Percentiles rank a stretch among this genome's conserved stretches.
Evolutionary conservation across 2,888 invertebrate genomes (phyloP).

Genomic region (Trichopoda pennipes): DNA sequence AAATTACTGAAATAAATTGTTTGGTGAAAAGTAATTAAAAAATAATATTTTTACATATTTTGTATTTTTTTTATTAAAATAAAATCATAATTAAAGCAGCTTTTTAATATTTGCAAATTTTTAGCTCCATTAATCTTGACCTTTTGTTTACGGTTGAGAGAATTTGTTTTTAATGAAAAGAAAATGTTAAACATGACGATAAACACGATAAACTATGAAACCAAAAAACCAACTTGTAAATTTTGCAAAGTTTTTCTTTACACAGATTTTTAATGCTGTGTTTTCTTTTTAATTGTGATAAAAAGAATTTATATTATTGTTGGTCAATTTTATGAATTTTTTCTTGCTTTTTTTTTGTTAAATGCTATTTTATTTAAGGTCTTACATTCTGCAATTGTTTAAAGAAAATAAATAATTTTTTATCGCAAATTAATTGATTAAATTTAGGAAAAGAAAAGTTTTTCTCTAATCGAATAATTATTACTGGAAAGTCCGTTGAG

Average conservation of each 20-base stretch:
- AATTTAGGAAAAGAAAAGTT: too few relatives aligned
- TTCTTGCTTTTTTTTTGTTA: too few relatives aligned
- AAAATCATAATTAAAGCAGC: not conserved
- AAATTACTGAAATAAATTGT: too few relatives aligned
- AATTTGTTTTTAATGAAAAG: not conserved
- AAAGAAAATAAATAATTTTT: too few relatives aligned
- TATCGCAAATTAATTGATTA: too few relatives aligned
- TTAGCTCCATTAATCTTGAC: slow-evolving; percentile 9
- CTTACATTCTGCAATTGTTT: too few relatives aligned
- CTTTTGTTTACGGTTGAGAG: slow-evolving; percentile 17
- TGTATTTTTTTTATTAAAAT: not conserved
- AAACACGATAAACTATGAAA: slow-evolving; percentile 38
- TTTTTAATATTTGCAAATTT: not conserved
- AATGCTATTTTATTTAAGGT: too few relatives aligned
- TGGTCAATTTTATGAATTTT: not conserved
- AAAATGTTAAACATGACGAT: slow-evolving; percentile 40
- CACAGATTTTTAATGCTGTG: not conserved
- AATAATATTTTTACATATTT: not conserved
- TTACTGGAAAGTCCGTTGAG: too few relatives aligned
- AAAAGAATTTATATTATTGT: slow-evolving; percentile 2
- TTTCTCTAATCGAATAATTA: too few relatives aligned
- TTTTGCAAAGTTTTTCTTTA: slow-evolving; percentile 23
- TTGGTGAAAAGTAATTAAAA: too few relatives aligned
- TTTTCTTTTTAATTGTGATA: not conserved
- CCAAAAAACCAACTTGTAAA: slow-evolving; percentile 23